These are phyloP conservation scores for Drosophila sturtevanti DNA, from an alignment of 1,140 invertebrate genomes.

Conservation along the genomic window DNA sequence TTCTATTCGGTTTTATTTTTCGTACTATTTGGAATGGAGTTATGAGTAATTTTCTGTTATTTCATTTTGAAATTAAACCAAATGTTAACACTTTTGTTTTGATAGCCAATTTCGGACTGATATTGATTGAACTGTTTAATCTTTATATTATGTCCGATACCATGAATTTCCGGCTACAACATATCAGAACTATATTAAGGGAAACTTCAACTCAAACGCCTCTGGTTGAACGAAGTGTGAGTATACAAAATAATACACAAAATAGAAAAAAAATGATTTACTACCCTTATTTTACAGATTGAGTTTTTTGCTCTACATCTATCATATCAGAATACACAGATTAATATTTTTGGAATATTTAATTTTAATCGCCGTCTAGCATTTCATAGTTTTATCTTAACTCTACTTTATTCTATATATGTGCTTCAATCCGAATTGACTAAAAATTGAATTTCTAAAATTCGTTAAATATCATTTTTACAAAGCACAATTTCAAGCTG, in stretches of 20 bases:
- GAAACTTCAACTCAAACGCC: not conserved
- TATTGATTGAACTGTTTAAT: slow-evolving; percentile 3
- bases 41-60: not conserved
- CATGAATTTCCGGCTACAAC: not conserved
- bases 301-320: slow-evolving; percentile 44
- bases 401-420: slow-evolving; percentile 16
- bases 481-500: too few species aligned
- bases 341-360: slow-evolving; percentile 25
- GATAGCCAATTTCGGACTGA: not conserved
- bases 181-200: not conserved
- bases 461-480: too few species aligned
- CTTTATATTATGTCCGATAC: not conserved
- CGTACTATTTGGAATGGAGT: not conserved
- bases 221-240: slow-evolving; percentile 37
- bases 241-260: not conserved
- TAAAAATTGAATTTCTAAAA: not conserved
- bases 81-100: not conserved
- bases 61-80: not conserved
- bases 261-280: too few species aligned
- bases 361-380: slow-evolving; percentile 23
- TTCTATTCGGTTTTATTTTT: not conserved
- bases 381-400: slow-evolving; percentile 6
- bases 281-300: slow-evolving; percentile 9
- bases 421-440: not conserved
- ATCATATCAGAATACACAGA: slow-evolving; percentile 20